Conservation (phyloP, 1,140 invertebrate species). For the Drosophila mauritiana region DNA sequence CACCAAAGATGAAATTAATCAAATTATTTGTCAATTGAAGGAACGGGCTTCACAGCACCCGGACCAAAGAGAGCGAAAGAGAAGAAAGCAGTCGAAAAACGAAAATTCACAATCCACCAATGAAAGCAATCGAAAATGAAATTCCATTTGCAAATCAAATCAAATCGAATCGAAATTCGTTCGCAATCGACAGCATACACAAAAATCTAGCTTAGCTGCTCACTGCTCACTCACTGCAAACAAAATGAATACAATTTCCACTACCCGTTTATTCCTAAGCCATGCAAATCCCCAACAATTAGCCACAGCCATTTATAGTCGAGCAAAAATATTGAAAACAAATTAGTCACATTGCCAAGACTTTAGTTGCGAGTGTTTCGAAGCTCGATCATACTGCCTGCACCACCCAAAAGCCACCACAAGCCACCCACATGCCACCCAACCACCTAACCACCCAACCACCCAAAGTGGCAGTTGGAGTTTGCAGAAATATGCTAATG, state of each 20-base stretch:
- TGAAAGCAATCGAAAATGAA: constrained; percentile 32
- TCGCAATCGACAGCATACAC: constrained; percentile 59
- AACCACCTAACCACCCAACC: neutral
- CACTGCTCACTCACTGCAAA: constrained; percentile 54
- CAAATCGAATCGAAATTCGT: constrained; percentile 55
- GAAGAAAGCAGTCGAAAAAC: constrained; percentile 66
- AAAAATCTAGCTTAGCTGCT: constrained; percentile 54
- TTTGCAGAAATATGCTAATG: constrained; percentile 51
- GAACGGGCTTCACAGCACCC: constrained; percentile 48
- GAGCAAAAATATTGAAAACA: constrained; percentile 45
- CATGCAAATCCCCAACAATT: constrained; percentile 52
- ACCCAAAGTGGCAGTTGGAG: constrained; percentile 13
- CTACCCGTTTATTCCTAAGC: constrained; percentile 19
- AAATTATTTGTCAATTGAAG: constrained; percentile 61
- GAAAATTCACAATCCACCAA: constrained; percentile 50
- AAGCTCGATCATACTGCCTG: constrained; percentile 16
- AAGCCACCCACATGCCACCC: neutral
- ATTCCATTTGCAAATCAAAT: constrained; percentile 69
- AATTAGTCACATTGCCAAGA: constrained; percentile 53
- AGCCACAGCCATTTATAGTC: constrained; percentile 66
- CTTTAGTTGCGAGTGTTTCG: constrained; percentile 38
- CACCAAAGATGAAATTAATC: constrained; percentile 54
- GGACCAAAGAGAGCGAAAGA: constrained; percentile 81
- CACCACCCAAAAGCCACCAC: constrained; percentile 21
- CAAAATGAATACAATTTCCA: constrained; percentile 32